phyloP scores from a whole-genome alignment of 2,888 invertebrate genomes.

The Lycocerus yunnanus region DNA sequence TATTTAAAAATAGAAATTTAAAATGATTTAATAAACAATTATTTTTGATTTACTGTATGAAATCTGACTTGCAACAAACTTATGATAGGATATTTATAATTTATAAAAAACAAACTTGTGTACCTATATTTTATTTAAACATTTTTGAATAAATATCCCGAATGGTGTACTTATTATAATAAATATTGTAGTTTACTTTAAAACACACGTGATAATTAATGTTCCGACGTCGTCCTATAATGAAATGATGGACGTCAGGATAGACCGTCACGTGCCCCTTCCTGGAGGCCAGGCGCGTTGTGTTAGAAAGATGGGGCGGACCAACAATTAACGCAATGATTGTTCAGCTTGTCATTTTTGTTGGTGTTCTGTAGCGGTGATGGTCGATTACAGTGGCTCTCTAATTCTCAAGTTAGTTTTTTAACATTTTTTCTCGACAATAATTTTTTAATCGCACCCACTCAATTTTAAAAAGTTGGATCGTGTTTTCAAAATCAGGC shows the following conservation, averaged over 20 bases:
- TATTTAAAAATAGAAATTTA: background rate
- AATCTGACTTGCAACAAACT: background rate
- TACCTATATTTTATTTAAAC: background rate
- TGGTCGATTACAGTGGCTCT: constrained; percentile 20
- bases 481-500: background rate
- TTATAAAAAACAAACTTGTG: background rate
- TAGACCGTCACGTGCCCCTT: constrained; percentile 24
- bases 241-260: constrained; percentile 14
- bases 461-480: background rate
- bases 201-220: constrained; percentile 15
- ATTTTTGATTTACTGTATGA: background rate
- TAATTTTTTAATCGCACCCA: no score
- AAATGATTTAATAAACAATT: background rate
- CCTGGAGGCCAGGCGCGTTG: constrained; percentile 30
- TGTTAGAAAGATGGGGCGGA: constrained; percentile 34
- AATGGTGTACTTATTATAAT: background rate
- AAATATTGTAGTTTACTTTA: background rate
- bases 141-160: background rate
- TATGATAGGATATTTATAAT: background rate
- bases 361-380: constrained; percentile 15
- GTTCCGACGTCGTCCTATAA: constrained; percentile 3
- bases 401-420: constrained; percentile 17
- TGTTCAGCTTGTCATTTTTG: constrained; percentile 25
- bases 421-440: constrained; percentile 1
- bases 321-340: constrained; percentile 29